Evolutionary conservation across 2,797 vertebrate genomes (phyloP).

Genomic region (Tamandua tetradactyla): DNA sequence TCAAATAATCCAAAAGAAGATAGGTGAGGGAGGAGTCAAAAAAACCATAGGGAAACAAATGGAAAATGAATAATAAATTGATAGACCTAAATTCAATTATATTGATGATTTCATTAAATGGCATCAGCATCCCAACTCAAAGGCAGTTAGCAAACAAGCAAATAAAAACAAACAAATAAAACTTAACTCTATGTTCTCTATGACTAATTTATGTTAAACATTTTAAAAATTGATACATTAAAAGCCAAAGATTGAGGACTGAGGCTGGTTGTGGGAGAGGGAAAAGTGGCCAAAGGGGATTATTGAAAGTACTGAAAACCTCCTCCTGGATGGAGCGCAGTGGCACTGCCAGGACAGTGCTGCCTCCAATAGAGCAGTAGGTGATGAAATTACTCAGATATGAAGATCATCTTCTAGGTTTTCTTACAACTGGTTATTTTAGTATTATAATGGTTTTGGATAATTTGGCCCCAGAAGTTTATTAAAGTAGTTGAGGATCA

Average conservation of each 20-base stretch:
- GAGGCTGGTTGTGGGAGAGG: conserved; percentile 77
- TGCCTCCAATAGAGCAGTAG: conserved; percentile 64
- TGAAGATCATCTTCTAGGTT: conserved; percentile 68
- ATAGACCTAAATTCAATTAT: no score
- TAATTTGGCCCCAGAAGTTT: conserved; percentile 66
- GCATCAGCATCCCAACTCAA: no score
- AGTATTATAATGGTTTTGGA: conserved; percentile 69
- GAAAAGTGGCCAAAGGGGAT: conserved; percentile 83
- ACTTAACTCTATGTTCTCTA: no score
- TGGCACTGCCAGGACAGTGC: conserved; percentile 68
- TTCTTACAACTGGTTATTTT: conserved; percentile 70
- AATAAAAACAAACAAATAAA: no score
- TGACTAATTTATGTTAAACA: no score
- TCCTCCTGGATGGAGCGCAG: conserved; percentile 73
- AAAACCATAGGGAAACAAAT: no score
- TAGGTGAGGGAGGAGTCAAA: no score
- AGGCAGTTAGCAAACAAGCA: no score
- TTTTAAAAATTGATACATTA: no score
- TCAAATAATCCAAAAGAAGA: no score
- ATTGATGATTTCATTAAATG: no score
- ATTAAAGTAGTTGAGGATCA: conserved; percentile 54
- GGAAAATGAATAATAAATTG: no score
- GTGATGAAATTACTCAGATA: conserved; percentile 64
- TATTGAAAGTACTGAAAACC: conserved; percentile 81
- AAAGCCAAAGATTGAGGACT: conserved; percentile 55